phyloP scores from a whole-genome alignment of 2,113 vertebrate genomes.

The Varanus salvator region DNA sequence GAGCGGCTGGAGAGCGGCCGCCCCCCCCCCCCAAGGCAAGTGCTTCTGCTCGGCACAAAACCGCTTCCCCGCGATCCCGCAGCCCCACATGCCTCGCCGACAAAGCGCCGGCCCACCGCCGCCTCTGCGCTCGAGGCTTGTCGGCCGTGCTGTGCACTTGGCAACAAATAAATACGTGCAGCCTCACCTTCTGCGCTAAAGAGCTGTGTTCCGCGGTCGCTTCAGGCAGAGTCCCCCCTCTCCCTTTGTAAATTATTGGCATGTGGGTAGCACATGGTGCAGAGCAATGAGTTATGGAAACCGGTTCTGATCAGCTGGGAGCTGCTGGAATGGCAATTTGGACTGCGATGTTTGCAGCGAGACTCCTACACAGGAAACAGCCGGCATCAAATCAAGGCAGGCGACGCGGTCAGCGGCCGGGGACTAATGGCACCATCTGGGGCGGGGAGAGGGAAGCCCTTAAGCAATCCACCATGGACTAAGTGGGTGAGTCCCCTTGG shows the following conservation, averaged over 20 bases:
- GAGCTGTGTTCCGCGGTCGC: neutral
- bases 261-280: neutral
- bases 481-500: neutral
- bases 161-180: neutral
- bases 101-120: neutral
- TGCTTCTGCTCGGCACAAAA: constrained; percentile 31
- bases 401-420: neutral
- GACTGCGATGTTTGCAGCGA: neutral
- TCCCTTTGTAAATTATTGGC: neutral
- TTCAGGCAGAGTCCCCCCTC: neutral
- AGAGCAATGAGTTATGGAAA: constrained; percentile 38
- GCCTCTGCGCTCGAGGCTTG: neutral
- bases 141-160: neutral
- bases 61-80: neutral
- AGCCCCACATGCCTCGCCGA: constrained; percentile 6
- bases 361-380: constrained; percentile 13
- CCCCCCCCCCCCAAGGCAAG: constrained; percentile 47
- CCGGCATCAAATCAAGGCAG: neutral
- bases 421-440: neutral
- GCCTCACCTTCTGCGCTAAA: neutral
- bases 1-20: constrained; percentile 4
- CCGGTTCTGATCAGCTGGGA: neutral
- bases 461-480: too few relatives aligned
- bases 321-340: neutral
- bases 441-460: neutral